phyloP scores from a whole-genome alignment of 2,113 vertebrate species.

The Tylochromis polylepis region DNA sequence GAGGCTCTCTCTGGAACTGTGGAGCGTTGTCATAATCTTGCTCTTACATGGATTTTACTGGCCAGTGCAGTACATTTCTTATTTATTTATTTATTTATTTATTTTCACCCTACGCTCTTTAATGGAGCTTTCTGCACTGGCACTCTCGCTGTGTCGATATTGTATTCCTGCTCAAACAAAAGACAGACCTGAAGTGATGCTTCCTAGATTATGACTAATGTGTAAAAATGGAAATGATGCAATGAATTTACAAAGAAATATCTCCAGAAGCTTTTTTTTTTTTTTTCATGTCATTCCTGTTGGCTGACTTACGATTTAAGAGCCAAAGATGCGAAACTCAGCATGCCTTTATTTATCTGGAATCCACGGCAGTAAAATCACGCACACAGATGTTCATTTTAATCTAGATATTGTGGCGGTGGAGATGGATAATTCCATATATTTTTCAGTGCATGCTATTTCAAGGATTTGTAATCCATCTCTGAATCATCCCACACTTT shows the following conservation, averaged over 20 bases:
- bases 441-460: not conserved
- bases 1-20: not conserved
- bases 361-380: not conserved
- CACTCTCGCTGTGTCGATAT: not conserved
- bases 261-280: not conserved
- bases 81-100: no score
- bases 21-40: not conserved
- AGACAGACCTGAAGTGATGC: not conserved
- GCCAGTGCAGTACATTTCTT: not conserved
- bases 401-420: not conserved
- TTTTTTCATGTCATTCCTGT: not conserved
- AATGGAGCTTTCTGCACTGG: not conserved
- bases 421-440: not conserved
- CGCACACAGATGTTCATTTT: not conserved
- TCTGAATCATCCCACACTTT: not conserved
- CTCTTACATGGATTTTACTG: not conserved
- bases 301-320: not conserved
- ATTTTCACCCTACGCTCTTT: not conserved
- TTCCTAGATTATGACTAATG: not conserved
- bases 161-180: not conserved
- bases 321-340: not conserved
- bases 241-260: not conserved
- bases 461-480: constrained; percentile 1
- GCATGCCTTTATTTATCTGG: not conserved
- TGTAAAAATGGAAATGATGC: not conserved